These are phyloP conservation scores for Callocephalon fimbriatum DNA, from an alignment of 2,113 vertebrate genomes.

Conservation along the genomic window DNA sequence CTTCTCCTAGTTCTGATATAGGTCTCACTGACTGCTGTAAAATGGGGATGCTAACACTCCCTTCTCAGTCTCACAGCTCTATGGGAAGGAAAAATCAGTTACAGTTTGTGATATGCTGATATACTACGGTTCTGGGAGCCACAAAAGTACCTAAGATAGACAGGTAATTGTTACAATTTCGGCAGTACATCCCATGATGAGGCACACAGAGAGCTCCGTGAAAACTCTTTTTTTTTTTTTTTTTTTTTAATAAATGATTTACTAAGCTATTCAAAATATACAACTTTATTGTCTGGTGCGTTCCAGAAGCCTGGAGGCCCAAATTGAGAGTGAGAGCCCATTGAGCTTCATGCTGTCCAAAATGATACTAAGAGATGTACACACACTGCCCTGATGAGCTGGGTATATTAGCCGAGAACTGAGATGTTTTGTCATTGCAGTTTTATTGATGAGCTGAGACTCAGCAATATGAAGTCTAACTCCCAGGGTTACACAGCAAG, in stretches of 20 bases:
- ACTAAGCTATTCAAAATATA: slow-evolving; percentile 34
- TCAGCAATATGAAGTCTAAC: not conserved
- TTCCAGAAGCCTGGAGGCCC: slow-evolving; percentile 11
- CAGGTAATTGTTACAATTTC: slow-evolving; percentile 61
- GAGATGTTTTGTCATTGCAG: not conserved
- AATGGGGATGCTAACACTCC: not conserved
- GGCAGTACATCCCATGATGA: slow-evolving; percentile 21
- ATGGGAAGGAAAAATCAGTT: slow-evolving; percentile 32
- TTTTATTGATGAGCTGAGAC: not conserved
- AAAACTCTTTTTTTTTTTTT: not conserved
- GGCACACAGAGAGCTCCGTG: not conserved
- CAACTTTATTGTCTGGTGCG: not conserved
- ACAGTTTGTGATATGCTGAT: slow-evolving; percentile 17
- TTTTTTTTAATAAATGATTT: not conserved
- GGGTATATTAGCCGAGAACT: not conserved
- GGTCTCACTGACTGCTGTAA: not conserved
- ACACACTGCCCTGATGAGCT: not conserved
- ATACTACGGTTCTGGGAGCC: slow-evolving; percentile 20
- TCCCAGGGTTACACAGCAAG: not conserved
- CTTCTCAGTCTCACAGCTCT: not conserved
- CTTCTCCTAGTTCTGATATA: not conserved
- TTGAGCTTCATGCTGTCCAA: slow-evolving; percentile 18
- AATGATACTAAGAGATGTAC: not conserved
- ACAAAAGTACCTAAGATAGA: slow-evolving; percentile 46
- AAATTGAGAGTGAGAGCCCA: not conserved